Percentiles rank a stretch among this genome's conserved stretches.
Evolutionary conservation across 2,113 vertebrate species (phyloP).

Genomic region (Chionomys nivalis): DNA sequence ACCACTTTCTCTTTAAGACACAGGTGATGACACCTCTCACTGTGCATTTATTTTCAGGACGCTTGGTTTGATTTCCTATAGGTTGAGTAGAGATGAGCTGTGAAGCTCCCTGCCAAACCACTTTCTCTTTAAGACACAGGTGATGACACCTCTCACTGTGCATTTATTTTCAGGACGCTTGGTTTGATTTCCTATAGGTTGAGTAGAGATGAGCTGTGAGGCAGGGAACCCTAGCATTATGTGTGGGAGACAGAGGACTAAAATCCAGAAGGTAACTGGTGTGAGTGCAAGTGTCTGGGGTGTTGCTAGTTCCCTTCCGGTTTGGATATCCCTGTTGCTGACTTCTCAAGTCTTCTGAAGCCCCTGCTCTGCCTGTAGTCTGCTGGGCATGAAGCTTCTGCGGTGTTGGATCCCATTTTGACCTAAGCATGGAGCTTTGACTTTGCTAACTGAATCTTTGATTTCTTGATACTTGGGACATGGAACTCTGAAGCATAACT

Average conservation of each 20-base stretch:
- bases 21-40: not conserved
- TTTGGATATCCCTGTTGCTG: constrained; percentile 34
- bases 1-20: not conserved
- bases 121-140: not conserved
- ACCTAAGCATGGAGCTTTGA: constrained; percentile 65
- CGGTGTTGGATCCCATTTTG: constrained; percentile 47
- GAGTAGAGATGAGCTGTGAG: constrained; percentile 67
- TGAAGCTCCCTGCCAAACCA: too few species aligned
- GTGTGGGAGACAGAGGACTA: constrained; percentile 48
- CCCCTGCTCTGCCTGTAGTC: constrained; percentile 54
- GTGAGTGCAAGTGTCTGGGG: constrained; percentile 46
- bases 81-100: constrained; percentile 65
- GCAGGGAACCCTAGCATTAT: constrained; percentile 55
- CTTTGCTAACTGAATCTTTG: constrained; percentile 57
- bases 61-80: constrained; percentile 60
- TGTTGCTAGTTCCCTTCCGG: constrained; percentile 40
- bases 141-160: not conserved
- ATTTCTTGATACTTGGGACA: constrained; percentile 52
- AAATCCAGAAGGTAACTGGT: constrained; percentile 55
- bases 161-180: constrained; percentile 48
- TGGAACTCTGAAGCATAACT: constrained; percentile 21
- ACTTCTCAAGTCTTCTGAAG: constrained; percentile 24
- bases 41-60: constrained; percentile 47
- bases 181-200: constrained; percentile 61
- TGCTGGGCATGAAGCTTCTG: constrained; percentile 58